Evolutionary conservation across 2,113 vertebrate species (phyloP).

Genomic region (Proterorhinus semilunaris): DNA sequence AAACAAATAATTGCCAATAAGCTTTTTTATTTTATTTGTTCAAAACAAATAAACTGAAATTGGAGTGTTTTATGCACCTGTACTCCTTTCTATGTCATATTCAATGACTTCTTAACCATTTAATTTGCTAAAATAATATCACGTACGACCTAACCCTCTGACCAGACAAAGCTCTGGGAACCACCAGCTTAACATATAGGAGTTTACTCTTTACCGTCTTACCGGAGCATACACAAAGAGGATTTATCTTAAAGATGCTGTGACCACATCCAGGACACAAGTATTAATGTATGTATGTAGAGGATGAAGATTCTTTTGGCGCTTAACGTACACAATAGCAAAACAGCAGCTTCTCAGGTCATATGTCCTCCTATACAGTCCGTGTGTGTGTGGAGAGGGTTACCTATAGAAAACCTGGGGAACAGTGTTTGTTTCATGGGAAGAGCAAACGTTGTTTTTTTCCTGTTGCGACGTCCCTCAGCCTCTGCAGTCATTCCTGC

Average conservation of each 20-base stretch:
- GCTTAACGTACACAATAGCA: constrained; percentile 1
- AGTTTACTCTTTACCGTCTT: constrained; percentile 10
- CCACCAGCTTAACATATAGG: not conserved
- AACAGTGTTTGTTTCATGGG: constrained; percentile 3
- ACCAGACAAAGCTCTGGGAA: too few species aligned
- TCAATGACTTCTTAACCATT: too few species aligned
- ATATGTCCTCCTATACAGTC: not conserved
- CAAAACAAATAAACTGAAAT: too few species aligned
- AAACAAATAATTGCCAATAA: too few species aligned
- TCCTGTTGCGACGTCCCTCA: constrained; percentile 28
- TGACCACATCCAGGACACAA: not conserved
- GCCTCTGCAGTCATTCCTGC: constrained; percentile 16
- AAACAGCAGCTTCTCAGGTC: constrained; percentile 26
- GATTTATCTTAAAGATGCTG: constrained; percentile 7
- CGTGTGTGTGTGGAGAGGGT: not conserved
- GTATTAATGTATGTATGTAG: not conserved
- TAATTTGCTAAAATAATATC: too few species aligned
- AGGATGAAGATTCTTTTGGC: not conserved
- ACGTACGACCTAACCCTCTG: too few species aligned
- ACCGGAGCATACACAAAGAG: constrained; percentile 5
- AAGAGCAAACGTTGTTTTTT: constrained; percentile 6
- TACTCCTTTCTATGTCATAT: too few species aligned
- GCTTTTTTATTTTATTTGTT: too few species aligned
- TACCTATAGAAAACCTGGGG: not conserved
- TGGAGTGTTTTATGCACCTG: too few species aligned